Evolutionary conservation across 2,888 invertebrate genomes (phyloP), one percentile per base, ranked within the genome.

Genomic region (Nemotelus nigrinus): DNA sequence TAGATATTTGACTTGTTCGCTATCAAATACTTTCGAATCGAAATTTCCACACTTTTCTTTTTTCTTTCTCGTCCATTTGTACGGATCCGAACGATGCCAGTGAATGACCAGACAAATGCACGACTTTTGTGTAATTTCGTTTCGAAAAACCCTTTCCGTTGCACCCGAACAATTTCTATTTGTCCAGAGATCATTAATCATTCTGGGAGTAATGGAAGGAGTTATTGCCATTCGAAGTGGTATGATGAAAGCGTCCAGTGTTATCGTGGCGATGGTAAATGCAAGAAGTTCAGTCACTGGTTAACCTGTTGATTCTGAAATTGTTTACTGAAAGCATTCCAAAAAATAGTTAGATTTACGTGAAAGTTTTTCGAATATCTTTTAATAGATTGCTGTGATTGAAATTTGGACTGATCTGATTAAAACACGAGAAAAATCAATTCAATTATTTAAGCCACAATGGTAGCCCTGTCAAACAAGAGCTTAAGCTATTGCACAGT

Each of bases 181-280:
- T 86, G 85, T 86, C 86, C 85, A 82, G 83, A 81, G 83, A 82
- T 82, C 85, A 85, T 85, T 85, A 85, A 85, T 85, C 85, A 85
- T 85, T 85, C 82, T 82, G 82, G 7, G 50, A 63, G 63, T 74
- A 74, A 74, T 60, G 74, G 72, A 72, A 39, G 47, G 47, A 74
- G 77, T 53, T 57, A 72, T 50, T 47, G 44, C 43, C 45, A 57
- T 44, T 58, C 44, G 53, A 2, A 50, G 63, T 25, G 25, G 25
- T 25, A 25, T 25, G 25, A 25, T 25, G 25, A 25, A 25, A 25
- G 25, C 25, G 25, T 25, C 25, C 25, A 25, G 25, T 25, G 25
- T 25, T 25, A 25, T 25, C 25, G 25, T 25, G 25, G 25, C 25
- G 25, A 25, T 25, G 1, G 25, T 25, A 25, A 25, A 25, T 25